Percentiles rank a stretch among this genome's conserved stretches.
These are phyloP conservation scores for Callorhinus ursinus DNA, from an alignment of 2,113 vertebrate species.

Conservation along the genomic window DNA sequence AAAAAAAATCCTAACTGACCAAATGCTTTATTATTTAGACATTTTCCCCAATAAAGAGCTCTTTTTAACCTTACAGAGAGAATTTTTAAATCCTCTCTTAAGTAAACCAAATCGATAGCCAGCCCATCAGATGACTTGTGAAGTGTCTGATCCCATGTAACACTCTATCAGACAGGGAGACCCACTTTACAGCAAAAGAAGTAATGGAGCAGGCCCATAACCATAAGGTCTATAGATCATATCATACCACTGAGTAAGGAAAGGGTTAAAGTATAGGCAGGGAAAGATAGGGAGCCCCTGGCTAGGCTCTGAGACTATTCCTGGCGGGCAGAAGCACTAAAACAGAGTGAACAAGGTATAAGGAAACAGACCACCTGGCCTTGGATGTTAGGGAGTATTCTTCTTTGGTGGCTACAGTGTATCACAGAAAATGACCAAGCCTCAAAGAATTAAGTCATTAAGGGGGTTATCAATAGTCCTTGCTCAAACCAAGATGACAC, in stretches of 20 bases:
- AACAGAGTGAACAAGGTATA: background rate
- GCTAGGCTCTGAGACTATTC: background rate
- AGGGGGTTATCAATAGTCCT: too few species aligned
- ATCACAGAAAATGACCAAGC: too few species aligned
- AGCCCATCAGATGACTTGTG: background rate
- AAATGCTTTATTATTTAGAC: background rate
- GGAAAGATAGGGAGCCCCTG: background rate
- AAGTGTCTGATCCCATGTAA: background rate
- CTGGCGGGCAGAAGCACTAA: background rate
- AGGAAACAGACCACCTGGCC: background rate
- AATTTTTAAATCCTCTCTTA: background rate
- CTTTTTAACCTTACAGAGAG: background rate
- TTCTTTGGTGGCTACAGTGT: too few species aligned
- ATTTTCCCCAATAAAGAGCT: background rate
- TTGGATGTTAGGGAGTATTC: background rate
- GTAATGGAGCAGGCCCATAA: background rate
- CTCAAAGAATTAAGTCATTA: too few species aligned
- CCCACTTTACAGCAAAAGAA: background rate
- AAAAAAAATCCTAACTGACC: background rate
- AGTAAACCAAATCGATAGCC: background rate
- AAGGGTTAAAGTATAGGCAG: background rate
- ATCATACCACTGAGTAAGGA: background rate
- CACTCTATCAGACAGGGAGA: background rate
- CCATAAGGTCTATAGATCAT: background rate
- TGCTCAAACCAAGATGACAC: too few species aligned